Base-by-base conservation (phyloP, 30 jellyfish, hydroid and myxozoan species). In the Aurelia sp. region DNA sequence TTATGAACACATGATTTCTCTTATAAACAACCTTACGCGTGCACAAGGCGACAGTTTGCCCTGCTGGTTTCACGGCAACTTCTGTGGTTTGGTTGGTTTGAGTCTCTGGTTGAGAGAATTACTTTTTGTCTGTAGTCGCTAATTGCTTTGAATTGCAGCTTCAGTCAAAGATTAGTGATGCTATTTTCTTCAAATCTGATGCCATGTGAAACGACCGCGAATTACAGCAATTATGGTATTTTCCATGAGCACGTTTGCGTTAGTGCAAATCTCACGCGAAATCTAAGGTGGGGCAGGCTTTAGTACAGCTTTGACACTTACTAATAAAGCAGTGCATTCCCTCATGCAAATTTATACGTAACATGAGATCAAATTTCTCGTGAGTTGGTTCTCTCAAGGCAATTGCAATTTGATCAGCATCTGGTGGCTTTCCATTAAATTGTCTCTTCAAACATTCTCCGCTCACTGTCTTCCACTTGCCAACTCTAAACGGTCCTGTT, bases 291-390 rank as follows among this genome's bases (percentile, higher is more conserved):
- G 6, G 23, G 23, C 23, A 16, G 20, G 13, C 68, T 21, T 21
- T 22, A n/a, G 71, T 61, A 19, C 1, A 19, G 37, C 21, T 17
- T 7, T 18, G 17, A 16, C 51, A 76, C 97, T 58, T 78, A 91
- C 97, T 89, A 9, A 91, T 84, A 27, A 79, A 65, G 73, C 96
- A 84, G 22, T 91, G 92, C 79, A 91, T 83, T 13, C 84, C 80
- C 23, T 78, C 92, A 86, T 91, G 97, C 17, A 91, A 21, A 21
- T 62, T 78, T n/a, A 84, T 76, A 22, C 97, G 76, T 35, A 78
- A 66, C 89, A 71, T 62, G 20, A 66, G 31, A 27, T 91, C 97
- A 63, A 91, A 91, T 6, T 69, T 27, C 6, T 51, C 60, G 57
- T 84, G 85, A 2, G 41, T 22, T 13, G 79, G 74, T 44, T 47